Evolutionary conservation across 2,113 vertebrate genomes (phyloP), one percentile per base, ranked within the genome.

Genomic region (Calonectris borealis): DNA sequence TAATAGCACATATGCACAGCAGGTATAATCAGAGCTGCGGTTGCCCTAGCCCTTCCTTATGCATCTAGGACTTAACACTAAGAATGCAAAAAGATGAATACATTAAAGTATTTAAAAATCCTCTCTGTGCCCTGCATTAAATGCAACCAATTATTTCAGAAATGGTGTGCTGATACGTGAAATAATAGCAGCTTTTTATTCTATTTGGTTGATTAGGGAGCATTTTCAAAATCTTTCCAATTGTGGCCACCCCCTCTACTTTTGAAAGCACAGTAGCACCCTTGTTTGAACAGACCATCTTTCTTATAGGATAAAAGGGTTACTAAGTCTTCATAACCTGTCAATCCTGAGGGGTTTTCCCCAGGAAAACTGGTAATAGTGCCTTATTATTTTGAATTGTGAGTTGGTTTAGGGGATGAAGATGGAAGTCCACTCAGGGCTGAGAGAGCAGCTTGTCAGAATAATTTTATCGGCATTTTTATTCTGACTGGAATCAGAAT

Each of bases 381-480:
- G 49, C n/a, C 87, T 93, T 91, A 92, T 98, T 97, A 97, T 97
- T 97, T 97, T 97, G 97, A 97, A 97, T 96, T 96, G 82, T 69
- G 83, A 95, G 64, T 87, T 96, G 69, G 88, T 91, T 96, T 91
- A 83, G 83, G 83, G 86, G 72, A 85, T 90, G 92, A 91, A 96
- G 94, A 88, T 94, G 85, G 95, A 96, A 96, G 96, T 95, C 95
- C 90, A 97, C 62, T 89, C 78, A 88, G 65, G 95, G 90, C 93
- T 91, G 88, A 96, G 95, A 94, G 86, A 82, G 72, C 65, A 81
- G 78, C 66, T 95, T 87, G 82, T 94, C 96, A 93, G 88, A 96
- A 94, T 93, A 94, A 96, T 84, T 77, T 86, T 93, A 93, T 88
- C 8, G 94, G 54, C 68, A 70, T 95, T 96, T 95, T 88, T 88